Base-by-base conservation (phyloP, 1,140 invertebrate species). In the Colletes gigas region DNA sequence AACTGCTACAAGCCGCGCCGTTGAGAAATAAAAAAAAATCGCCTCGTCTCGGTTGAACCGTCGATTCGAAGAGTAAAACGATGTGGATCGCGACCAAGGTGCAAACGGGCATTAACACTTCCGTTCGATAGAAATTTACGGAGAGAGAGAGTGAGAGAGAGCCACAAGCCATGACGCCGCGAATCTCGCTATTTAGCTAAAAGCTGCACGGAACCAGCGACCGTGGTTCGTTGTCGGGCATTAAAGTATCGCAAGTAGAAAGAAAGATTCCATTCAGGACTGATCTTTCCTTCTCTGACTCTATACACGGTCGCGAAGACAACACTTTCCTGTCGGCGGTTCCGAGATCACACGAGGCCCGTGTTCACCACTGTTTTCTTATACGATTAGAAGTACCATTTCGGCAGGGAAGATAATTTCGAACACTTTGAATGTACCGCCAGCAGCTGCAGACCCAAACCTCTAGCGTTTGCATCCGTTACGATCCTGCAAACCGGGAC, bases 101-200 rank as follows among this genome's bases (percentile, higher is more conserved):
- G 78, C 77, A 71, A 74, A 72, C 76, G 84, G 83, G 84, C 84
- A 84, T 85, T 85, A 84, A 77, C 41, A 60, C 57, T 84, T 69
- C 78, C 66, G 63, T 84, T 63, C 19, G 15, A 57, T 39, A 47
- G 60, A 75, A 30, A 55, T 39, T 17, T 8, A 50, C 1, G 54
- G 21, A 41, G 21, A 41, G 74, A 57, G 50, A 30, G 30, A 30
- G 2, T 1, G 30, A 30, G 30, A 30, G 30, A 30, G 30, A 30
- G 30, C 30, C 65, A 47, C 17, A 47, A 72, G 47, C 68, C 68
- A 78, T 59, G 71, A 80, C 62, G 47, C 30, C 62, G 41, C 21
- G 77, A 79, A 73, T 73, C 55, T 72, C 71, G 55, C 76, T 77
- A 15, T 54, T 54, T 14, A 39, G 30, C 50, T 60, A 19, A 50